These are phyloP conservation scores for Aethes cnicana DNA, from an alignment of 2,888 invertebrate genomes.

Conservation along the genomic window DNA sequence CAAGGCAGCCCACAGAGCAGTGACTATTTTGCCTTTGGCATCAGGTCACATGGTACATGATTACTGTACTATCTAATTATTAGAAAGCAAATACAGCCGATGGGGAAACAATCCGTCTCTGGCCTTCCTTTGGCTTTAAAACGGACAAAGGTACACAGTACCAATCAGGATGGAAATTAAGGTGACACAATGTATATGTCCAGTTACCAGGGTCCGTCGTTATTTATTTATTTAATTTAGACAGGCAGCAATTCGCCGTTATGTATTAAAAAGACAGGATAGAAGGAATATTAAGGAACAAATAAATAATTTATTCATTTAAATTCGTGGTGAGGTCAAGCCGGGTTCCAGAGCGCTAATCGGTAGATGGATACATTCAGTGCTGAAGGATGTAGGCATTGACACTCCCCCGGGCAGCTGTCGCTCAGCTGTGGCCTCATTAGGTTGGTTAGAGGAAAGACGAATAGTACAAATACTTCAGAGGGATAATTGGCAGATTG, in stretches of 20 bases:
- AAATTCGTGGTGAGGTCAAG: neutral
- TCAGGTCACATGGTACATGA: constrained; percentile 1
- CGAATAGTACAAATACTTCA: neutral
- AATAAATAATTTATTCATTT: neutral
- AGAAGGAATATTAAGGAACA: neutral
- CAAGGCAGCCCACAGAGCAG: neutral
- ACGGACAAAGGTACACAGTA: neutral
- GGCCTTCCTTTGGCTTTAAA: constrained; percentile 1
- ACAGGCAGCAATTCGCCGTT: no score
- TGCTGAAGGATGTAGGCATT: neutral
- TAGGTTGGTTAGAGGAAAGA: neutral
- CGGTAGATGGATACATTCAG: neutral
- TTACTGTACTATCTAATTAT: neutral
- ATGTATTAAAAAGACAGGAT: neutral
- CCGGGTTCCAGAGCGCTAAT: neutral
- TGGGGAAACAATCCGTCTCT: neutral
- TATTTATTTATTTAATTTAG: no score
- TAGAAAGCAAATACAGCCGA: neutral
- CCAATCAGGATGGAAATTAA: constrained; percentile 1
- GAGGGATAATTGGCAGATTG: neutral
- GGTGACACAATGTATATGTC: constrained; percentile 1
- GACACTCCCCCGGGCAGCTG: constrained; percentile 1
- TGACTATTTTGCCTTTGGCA: neutral
- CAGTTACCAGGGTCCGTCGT: neutral
- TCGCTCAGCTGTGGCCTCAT: neutral